Percentiles rank a stretch among this genome's conserved stretches.
These are phyloP conservation scores for Oostethus manadensis DNA, from an alignment of 2,113 vertebrate species.

Conservation along the genomic window DNA sequence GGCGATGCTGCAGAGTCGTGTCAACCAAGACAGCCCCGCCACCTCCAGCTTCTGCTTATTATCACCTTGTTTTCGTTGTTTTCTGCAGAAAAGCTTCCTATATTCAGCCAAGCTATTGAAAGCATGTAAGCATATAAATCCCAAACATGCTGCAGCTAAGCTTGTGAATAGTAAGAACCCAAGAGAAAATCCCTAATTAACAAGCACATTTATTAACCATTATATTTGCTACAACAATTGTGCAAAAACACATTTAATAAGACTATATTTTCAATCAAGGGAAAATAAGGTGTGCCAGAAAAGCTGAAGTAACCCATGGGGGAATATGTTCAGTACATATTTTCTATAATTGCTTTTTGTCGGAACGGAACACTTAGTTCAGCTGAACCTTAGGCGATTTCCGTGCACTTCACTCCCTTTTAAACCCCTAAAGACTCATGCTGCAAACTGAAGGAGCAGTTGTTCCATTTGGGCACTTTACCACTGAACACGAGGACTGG, in stretches of 20 bases:
- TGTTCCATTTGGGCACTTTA: slow-evolving; percentile 34
- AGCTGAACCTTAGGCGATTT: slow-evolving; percentile 44
- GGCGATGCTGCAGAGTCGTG: not conserved
- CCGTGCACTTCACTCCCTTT: slow-evolving; percentile 24
- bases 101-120: not conserved
- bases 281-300: not conserved
- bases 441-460: slow-evolving; percentile 10
- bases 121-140: too few species aligned
- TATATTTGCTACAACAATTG: not conserved
- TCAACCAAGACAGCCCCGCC: not conserved
- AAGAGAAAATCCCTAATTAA: not conserved
- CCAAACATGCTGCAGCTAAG: not conserved
- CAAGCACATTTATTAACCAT: not conserved
- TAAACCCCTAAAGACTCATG: slow-evolving; percentile 19
- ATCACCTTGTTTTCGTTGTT: too few species aligned
- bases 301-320: slow-evolving; percentile 14
- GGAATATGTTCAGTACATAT: slow-evolving; percentile 23
- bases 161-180: not conserved
- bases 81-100: too few species aligned
- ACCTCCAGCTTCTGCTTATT: not conserved
- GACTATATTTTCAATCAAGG: not conserved
- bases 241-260: not conserved
- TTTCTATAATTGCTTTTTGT: slow-evolving; percentile 30
- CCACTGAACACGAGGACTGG: slow-evolving; percentile 24
- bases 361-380: slow-evolving; percentile 32